A percentile compares a stretch with the other conserved stretches of the same genome.
Conservation (phyloP, 1,140 invertebrate species). For the Drosophila ananassae region DNA sequence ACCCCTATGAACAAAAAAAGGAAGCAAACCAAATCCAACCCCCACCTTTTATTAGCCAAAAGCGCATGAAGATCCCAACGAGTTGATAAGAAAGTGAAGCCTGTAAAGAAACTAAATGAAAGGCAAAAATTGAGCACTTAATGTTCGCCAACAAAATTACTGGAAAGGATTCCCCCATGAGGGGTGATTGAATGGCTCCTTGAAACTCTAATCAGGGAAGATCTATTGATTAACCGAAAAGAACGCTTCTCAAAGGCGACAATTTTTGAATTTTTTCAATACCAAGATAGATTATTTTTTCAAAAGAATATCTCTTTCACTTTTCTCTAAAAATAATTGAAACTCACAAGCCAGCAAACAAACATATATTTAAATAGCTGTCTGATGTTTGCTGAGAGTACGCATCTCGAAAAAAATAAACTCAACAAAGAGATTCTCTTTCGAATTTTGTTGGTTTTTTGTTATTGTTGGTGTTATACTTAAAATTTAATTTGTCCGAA, state of each 20-base stretch:
- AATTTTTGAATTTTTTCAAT: conserved; percentile 10
- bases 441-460: background rate
- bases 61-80: conserved; percentile 75
- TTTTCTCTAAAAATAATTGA: conserved; percentile 57
- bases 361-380: conserved; percentile 53
- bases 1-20: conserved; percentile 24
- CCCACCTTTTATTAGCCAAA: conserved; percentile 68
- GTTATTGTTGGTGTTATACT: conserved; percentile 6
- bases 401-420: background rate
- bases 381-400: conserved; percentile 4
- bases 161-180: background rate
- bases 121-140: conserved; percentile 77
- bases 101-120: conserved; percentile 23
- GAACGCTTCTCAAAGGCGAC: conserved; percentile 8
- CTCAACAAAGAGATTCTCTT: background rate
- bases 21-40: background rate
- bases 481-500: background rate
- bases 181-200: conserved; percentile 17
- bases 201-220: conserved; percentile 43
- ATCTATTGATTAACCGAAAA: conserved; percentile 55
- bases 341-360: conserved; percentile 1
- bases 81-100: conserved; percentile 42
- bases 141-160: conserved; percentile 33
- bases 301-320: too few relatives aligned
- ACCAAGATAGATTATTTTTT: background rate